These are phyloP conservation scores for Octonoba sinensis DNA, from an alignment of 2,888 invertebrate genomes.

Conservation along the genomic window DNA sequence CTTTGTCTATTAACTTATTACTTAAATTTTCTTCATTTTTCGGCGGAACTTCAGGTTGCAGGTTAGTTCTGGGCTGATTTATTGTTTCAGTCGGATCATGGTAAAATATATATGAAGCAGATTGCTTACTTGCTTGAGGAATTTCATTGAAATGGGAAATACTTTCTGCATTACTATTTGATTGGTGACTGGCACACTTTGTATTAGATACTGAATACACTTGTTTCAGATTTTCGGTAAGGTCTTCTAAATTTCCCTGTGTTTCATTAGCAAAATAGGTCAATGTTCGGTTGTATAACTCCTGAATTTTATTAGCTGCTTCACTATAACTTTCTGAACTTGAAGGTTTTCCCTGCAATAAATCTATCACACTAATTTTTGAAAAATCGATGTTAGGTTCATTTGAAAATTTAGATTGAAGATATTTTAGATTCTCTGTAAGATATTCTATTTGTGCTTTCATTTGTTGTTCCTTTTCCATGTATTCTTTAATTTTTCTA, in stretches of 20 bases:
- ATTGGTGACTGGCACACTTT: not conserved
- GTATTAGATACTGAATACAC: not conserved
- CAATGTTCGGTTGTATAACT: slow-evolving; percentile 36
- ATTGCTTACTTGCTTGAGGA: too few relatives aligned
- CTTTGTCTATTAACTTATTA: not conserved
- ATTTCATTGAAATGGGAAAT: too few relatives aligned
- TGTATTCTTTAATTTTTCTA: not conserved
- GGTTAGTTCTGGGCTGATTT: not conserved
- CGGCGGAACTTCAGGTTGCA: not conserved
- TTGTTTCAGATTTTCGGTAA: not conserved
- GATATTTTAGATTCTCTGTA: not conserved
- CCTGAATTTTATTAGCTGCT: slow-evolving; percentile 25
- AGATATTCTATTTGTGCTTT: slow-evolving; percentile 17
- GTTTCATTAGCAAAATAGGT: not conserved
- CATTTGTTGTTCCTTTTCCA: slow-evolving; percentile 6
- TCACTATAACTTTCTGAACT: slow-evolving; percentile 17
- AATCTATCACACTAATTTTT: not conserved
- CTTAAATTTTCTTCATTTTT: not conserved
- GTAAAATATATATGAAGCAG: not conserved
- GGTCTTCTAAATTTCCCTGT: not conserved
- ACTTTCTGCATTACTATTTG: not conserved
- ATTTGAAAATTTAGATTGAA: not conserved
- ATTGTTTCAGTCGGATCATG: not conserved
- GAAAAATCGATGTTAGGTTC: not conserved
- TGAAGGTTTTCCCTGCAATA: slow-evolving; percentile 2